phyloP scores from a whole-genome alignment of 2,113 vertebrate species.

The Festucalex cinctus region DNA sequence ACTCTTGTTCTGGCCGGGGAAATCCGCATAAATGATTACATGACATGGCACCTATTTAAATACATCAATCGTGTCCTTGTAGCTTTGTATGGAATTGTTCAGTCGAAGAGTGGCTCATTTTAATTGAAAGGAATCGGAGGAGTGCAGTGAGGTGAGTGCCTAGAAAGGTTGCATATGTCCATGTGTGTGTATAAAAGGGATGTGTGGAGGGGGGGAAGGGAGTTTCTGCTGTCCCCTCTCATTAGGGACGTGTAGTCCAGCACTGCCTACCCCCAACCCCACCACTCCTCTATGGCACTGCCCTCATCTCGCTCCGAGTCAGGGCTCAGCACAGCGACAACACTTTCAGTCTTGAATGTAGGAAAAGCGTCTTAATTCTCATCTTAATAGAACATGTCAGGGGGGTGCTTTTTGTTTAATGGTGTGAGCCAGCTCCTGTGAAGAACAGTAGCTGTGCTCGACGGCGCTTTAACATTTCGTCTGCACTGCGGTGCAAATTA shows the following conservation, averaged over 20 bases:
- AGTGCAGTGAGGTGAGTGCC: slow-evolving; percentile 33
- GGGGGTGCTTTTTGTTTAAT: slow-evolving; percentile 39
- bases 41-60: slow-evolving; percentile 59
- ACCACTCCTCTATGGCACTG: slow-evolving; percentile 40
- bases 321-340: slow-evolving; percentile 24
- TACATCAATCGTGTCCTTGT: slow-evolving; percentile 41
- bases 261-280: slow-evolving; percentile 23
- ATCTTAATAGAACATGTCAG: slow-evolving; percentile 23
- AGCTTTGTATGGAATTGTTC: slow-evolving; percentile 45
- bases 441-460: slow-evolving; percentile 44
- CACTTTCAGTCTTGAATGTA: slow-evolving; percentile 27
- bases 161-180: slow-evolving; percentile 37
- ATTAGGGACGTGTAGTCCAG: slow-evolving; percentile 67
- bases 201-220: slow-evolving; percentile 51
- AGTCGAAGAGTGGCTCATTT: slow-evolving; percentile 21
- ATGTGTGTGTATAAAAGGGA: slow-evolving; percentile 16
- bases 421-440: slow-evolving; percentile 35
- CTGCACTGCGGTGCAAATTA: slow-evolving; percentile 55
- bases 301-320: slow-evolving; percentile 35
- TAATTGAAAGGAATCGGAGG: slow-evolving; percentile 18
- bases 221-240: slow-evolving; percentile 68
- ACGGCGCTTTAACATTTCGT: slow-evolving; percentile 43
- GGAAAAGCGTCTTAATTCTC: slow-evolving; percentile 30
- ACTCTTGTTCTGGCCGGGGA: slow-evolving; percentile 42
- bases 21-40: slow-evolving; percentile 64